Evolutionary conservation across 2,888 invertebrate genomes (phyloP), one percentile per base, ranked within the genome.

Genomic region (Nyleta sp.): DNA sequence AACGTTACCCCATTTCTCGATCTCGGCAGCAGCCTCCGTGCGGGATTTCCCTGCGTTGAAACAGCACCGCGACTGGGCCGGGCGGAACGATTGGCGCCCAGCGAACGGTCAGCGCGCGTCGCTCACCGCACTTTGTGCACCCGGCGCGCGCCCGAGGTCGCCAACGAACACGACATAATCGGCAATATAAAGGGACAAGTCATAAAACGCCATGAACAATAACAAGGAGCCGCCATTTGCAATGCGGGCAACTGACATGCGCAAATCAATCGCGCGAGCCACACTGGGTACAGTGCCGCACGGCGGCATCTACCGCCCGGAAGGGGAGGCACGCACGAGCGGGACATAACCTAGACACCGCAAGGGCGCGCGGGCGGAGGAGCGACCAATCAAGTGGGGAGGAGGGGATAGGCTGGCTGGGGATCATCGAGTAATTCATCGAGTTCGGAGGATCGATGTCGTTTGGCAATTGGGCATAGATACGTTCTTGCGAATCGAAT

Each of bases 181-280:
- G 88, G 86, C 86, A 87, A 88, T 89, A 89, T 89, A 89, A 89
- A 89, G 89, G 88, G 88, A 89, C 89, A 89, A 89, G 88, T 90
- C 90, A 89, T 89, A 89, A 90, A 90, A 95, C 95, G 95, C 95
- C 95, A 95, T 96, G 95, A 97, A 97, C 97, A 97, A 97, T 97
- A 97, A 97, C 97, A 98, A 97, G 96, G 95, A 88, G 96, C 95
- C 97, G 97, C 97, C 97, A 98, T 98, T 97, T 97, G 96, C 96
- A 96, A 96, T 97, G 95, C 95, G 88, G 87, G 93, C 94, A 94
- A 94, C 93, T 94, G 94, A 93, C 94, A 93, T 95, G 95, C 95
- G 94, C 95, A 91, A 91, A 91, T 91, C 91, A 91, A 91, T 91
- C 87, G 89, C 90, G 89, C 90, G 87, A 84, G 86, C 89, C 89